Conservation (phyloP, 2,888 invertebrate genomes). For the Syritta pipiens region DNA sequence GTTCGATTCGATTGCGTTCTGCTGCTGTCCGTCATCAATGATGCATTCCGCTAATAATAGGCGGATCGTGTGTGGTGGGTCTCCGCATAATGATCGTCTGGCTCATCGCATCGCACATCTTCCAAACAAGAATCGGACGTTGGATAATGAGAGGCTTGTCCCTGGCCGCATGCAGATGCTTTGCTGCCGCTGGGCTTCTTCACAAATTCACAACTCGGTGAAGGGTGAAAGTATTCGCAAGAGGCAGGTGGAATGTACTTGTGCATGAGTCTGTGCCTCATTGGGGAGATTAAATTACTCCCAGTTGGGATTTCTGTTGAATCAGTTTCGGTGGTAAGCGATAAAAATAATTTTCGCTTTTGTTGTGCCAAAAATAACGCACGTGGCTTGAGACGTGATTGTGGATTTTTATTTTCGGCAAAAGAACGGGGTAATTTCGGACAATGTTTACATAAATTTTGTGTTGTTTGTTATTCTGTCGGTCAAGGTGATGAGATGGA, state of each 20-base stretch:
- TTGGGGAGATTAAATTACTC: conserved; percentile 5
- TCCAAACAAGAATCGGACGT: conserved; percentile 3
- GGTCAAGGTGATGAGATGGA: too few species aligned
- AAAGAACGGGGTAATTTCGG: too few species aligned
- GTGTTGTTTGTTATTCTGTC: too few species aligned
- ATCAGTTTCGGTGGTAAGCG: not conserved
- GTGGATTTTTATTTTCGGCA: too few species aligned
- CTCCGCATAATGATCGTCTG: conserved; percentile 22
- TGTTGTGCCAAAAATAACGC: too few species aligned
- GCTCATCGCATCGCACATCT: conserved; percentile 12
- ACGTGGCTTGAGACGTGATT: too few species aligned
- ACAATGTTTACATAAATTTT: too few species aligned
- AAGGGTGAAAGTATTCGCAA: conserved; percentile 13
- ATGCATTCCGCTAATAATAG: conserved; percentile 59
- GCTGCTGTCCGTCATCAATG: conserved; percentile 45
- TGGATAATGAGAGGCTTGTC: conserved; percentile 4
- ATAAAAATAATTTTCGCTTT: conserved; percentile 30
- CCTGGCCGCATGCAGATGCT: conserved; percentile 1
- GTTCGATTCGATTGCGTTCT: conserved; percentile 42
- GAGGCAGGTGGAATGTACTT: conserved; percentile 8
- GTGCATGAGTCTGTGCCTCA: not conserved
- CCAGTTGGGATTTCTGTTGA: conserved; percentile 2
- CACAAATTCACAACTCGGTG: not conserved
- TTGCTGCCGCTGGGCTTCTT: not conserved
- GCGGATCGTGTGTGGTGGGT: conserved; percentile 26